phyloP scores from a whole-genome alignment of 2,113 vertebrate species.

The Nansenia antarctica region DNA sequence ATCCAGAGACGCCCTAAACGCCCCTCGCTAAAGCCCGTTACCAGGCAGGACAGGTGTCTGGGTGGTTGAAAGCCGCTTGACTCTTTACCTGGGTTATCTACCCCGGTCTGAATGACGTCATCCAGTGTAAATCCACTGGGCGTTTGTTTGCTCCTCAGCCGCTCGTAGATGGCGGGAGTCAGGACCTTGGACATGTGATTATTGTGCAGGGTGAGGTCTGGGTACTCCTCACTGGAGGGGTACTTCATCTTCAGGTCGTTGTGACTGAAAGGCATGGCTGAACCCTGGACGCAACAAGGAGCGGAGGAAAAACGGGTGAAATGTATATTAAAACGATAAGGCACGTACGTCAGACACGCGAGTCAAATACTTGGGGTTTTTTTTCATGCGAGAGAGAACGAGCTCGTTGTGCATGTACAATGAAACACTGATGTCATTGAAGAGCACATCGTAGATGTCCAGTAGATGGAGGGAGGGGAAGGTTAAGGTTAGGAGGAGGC shows the following conservation, averaged over 20 bases:
- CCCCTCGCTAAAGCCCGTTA: slow-evolving; percentile 7
- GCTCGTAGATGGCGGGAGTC: slow-evolving; percentile 82
- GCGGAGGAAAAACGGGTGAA: slow-evolving; percentile 1
- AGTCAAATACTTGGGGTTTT: slow-evolving; percentile 10
- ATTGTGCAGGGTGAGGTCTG: slow-evolving; percentile 91
- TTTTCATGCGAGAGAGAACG: neutral
- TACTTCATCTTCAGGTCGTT: slow-evolving; percentile 86
- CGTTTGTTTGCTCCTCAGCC: slow-evolving; percentile 84
- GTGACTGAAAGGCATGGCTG: slow-evolving; percentile 95
- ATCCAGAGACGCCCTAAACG: no score
- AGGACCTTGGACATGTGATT: slow-evolving; percentile 94
- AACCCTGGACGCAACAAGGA: slow-evolving; percentile 62
- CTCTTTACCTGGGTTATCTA: slow-evolving; percentile 94
- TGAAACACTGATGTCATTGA: neutral
- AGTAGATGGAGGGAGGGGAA: neutral
- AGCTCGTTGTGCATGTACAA: neutral
- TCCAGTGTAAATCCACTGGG: slow-evolving; percentile 90
- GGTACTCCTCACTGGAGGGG: slow-evolving; percentile 80
- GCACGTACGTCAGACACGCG: no score
- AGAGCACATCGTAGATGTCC: neutral
- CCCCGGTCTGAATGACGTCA: slow-evolving; percentile 92
- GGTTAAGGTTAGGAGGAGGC: neutral
- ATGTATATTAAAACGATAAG: neutral
- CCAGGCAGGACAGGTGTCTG: slow-evolving; percentile 36
- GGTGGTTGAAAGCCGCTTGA: slow-evolving; percentile 9